phyloP scores from a whole-genome alignment of 2,797 vertebrate genomes.

The Clarias pachynema region DNA sequence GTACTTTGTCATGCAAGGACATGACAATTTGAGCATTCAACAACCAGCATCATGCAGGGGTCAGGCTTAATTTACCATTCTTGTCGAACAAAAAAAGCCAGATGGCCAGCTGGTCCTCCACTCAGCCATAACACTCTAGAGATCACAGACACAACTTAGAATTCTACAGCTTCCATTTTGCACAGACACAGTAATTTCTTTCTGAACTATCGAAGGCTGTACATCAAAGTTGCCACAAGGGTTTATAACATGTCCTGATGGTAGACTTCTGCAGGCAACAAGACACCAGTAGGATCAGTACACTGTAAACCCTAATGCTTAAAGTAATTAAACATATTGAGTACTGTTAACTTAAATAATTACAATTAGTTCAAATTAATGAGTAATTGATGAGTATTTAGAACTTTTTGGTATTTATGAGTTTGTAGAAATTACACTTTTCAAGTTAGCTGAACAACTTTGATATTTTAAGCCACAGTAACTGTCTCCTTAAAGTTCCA shows the following conservation, averaged over 20 bases:
- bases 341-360: too few relatives aligned
- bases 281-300: neutral
- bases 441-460: too few relatives aligned
- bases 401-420: too few relatives aligned
- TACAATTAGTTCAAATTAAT: too few relatives aligned
- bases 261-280: neutral
- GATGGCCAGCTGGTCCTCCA: neutral
- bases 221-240: neutral
- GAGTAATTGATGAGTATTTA: too few relatives aligned
- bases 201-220: neutral
- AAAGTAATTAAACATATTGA: too few relatives aligned
- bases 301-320: too few relatives aligned
- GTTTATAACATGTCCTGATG: neutral
- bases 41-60: neutral
- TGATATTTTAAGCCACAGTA: too few relatives aligned
- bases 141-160: neutral
- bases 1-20: neutral
- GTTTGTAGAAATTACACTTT: too few relatives aligned
- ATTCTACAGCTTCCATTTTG: neutral
- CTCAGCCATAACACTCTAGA: neutral
- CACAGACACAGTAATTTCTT: neutral
- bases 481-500: too few relatives aligned
- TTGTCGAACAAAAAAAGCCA: neutral
- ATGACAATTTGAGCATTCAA: neutral
- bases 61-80: slow-evolving; percentile 1